phyloP scores from a whole-genome alignment of 2,797 vertebrate genomes.

The Oceanodroma leucorhoa region DNA sequence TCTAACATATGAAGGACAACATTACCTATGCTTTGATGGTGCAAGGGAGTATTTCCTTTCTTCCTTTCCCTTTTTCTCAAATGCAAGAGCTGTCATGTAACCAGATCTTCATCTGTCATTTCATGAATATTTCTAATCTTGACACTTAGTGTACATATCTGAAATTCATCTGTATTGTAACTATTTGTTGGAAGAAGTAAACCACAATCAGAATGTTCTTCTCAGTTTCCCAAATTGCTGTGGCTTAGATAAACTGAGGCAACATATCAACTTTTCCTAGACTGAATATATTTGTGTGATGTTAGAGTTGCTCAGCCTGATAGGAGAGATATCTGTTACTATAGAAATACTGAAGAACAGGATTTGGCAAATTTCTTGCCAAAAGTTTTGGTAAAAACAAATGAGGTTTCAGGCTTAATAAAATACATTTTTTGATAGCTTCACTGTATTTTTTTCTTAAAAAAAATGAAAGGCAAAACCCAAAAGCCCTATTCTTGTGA shows the following conservation, averaged over 20 bases:
- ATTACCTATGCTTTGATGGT: background rate
- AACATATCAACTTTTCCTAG: background rate
- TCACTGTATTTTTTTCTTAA: background rate
- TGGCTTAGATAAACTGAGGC: background rate
- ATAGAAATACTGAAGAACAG: background rate
- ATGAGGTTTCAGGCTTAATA: background rate
- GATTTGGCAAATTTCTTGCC: background rate
- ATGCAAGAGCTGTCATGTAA: background rate
- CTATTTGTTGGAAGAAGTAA: background rate
- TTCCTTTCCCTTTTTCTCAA: background rate
- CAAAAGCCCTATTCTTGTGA: background rate
- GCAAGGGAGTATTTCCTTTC: background rate
- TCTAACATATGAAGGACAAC: background rate
- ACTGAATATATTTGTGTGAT: background rate
- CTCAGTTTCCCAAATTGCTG: background rate
- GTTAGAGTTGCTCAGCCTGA: background rate
- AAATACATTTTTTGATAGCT: background rate
- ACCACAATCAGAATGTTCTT: background rate
- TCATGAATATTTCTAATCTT: background rate
- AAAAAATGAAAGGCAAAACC: background rate
- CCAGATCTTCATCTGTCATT: background rate
- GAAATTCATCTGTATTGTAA: background rate
- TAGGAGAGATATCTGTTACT: background rate
- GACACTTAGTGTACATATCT: background rate
- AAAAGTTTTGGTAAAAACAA: background rate